A percentile compares a stretch with the other conserved stretches of the same genome.
Evolutionary conservation across 2,113 vertebrate species (phyloP).

Genomic region (Sciurus niger): DNA sequence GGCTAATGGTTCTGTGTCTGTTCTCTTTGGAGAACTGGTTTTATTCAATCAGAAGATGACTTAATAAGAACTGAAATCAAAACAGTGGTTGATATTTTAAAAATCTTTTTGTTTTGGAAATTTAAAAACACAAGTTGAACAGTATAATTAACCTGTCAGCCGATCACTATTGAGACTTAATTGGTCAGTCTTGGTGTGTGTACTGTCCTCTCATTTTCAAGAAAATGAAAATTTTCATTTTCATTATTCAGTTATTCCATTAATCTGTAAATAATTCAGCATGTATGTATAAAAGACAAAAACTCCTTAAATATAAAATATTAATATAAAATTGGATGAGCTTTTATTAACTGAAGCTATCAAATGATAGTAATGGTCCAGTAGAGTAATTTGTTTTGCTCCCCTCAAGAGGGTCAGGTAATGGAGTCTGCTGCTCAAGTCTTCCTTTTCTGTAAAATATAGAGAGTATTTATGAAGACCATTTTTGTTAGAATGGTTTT

Average conservation of each 20-base stretch:
- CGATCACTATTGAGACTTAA: not conserved
- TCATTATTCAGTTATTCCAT: not conserved
- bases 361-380: not conserved
- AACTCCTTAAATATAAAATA: not conserved
- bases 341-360: not conserved
- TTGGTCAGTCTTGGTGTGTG: not conserved
- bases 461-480: not conserved
- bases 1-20: not conserved
- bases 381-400: not conserved
- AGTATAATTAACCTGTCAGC: constrained; percentile 3
- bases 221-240: not conserved
- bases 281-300: constrained; percentile 53
- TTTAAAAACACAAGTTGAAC: constrained; percentile 18
- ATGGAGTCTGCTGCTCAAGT: not conserved
- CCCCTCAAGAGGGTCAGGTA: not conserved
- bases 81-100: not conserved
- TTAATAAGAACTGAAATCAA: constrained; percentile 41
- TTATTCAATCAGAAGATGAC: constrained; percentile 38
- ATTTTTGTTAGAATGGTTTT: constrained; percentile 14
- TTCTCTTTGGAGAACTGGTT: not conserved
- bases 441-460: not conserved
- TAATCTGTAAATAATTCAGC: constrained; percentile 64
- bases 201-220: not conserved
- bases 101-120: not conserved
- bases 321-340: constrained; percentile 29